These are phyloP conservation scores for Tinamus guttatus DNA, from an alignment of 2,113 vertebrate species.

Conservation along the genomic window DNA sequence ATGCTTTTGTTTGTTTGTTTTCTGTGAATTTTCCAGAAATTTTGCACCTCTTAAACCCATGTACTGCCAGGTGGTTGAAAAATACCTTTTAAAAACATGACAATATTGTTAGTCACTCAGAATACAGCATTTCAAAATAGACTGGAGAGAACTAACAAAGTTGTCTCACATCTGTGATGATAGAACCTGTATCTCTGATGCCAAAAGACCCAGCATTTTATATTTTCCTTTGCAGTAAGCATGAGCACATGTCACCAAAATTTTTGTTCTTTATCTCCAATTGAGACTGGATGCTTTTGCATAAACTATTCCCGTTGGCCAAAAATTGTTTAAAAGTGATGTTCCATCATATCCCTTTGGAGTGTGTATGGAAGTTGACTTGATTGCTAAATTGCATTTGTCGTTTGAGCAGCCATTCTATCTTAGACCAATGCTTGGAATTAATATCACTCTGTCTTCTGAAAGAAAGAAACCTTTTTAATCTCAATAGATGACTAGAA, in stretches of 20 bases:
- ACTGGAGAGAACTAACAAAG: background rate
- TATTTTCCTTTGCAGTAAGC: background rate
- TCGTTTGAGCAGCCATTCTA: background rate
- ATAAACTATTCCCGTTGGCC: background rate
- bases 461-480: background rate
- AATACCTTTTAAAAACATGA: background rate
- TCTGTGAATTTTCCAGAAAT: background rate
- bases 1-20: background rate
- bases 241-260: background rate
- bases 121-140: background rate
- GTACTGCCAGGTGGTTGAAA: background rate
- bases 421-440: background rate
- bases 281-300: background rate
- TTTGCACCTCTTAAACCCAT: background rate
- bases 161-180: background rate
- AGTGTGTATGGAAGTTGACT: background rate
- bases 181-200: accelerated
- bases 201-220: background rate
- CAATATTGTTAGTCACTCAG: background rate
- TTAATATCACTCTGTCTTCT: background rate
- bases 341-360: background rate
- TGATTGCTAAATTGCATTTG: background rate
- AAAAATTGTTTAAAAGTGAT: background rate
- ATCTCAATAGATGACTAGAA: background rate
- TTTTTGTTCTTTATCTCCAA: background rate